Evolutionary conservation across 1,140 invertebrate genomes (phyloP), one percentile per base, ranked within the genome.

Genomic region (Eriosoma lanigerum): DNA sequence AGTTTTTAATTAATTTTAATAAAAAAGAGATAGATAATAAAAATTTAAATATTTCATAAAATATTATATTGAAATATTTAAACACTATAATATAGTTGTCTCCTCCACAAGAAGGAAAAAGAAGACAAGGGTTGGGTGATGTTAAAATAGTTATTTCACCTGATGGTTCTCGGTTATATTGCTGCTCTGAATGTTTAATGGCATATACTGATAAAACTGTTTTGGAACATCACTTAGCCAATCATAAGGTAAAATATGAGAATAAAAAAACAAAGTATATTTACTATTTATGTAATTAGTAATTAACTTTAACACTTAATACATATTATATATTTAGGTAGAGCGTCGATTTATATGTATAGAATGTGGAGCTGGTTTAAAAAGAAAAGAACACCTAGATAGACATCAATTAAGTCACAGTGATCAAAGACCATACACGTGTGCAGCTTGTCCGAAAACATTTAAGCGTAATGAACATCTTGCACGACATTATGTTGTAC

Each of bases 401-500:
- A 81, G 85, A 60, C 85, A 86, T 81, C 84, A 84, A 81, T 82
- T 84, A 32, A 83, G 83, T 48, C 85, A 86, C 80, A 84, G 83
- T 46, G 82, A 83, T n/a, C 84, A 86, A 48, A 81, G 85, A 56
- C 85, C 85, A 54, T 93, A 93, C 84, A 92, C 93, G 12, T 95
- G 93, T 86, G 92, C 91, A 15, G 91, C 94, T 21, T 95, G 93
- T 84, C 87, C 93, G 48, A 94, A 94, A 85, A 93, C 92, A 3
- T 95, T 94, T 86, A 94, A 94, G 84, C 88, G 93, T 66, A 94
- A 94, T 87, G 93, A 95, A 85, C 93, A 94, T 82, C 87, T 95
- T 5, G 93, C 92, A 0, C 85, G 94, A 82, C 93, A 95, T 86
- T 93, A 93, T 85, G 92, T 94, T 58, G 94, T 94, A 83, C 93